Base-by-base conservation (phyloP, 2,113 vertebrate species). In the Bufo bufo region DNA sequence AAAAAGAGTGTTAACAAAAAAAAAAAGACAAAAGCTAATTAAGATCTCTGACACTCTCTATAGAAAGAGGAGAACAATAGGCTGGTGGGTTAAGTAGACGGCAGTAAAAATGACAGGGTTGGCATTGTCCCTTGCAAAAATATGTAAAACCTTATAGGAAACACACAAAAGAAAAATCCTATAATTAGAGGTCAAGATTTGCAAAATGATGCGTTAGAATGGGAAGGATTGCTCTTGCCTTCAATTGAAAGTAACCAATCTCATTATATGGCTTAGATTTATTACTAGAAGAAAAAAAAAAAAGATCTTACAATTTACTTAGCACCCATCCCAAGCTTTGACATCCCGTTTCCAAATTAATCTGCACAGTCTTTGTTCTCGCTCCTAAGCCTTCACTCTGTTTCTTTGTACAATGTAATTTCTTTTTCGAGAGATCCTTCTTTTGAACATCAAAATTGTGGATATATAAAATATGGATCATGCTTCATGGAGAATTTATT, bases 381-480 rank as follows among this genome's bases (percentile, higher is more conserved):
- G 3, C 72, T 52, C 19, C 66, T 50, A 59, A 84, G 71, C 71
- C 77, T 88, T 83, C 71, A 83, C 72, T 75, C 69, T 43, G 23
- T 33, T 77, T 77, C 87, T 78, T 84, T 84, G 86, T 89, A 78
- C 61, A 56, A 78, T 83, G 75, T 69, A 66, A 83, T 78, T 65
- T 84, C 69, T 88, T 78, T 86, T 84, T 69, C 17, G 49, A 84
- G 54, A 84, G 72, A 52, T 66, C 58, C 56, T 77, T 77, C 79
- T 84, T 88, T 77, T 88, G 58, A 89, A 89, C 87, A 78, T 89
- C 82, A 89, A 84, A 89, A 84, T 89, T 43, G 87, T 84, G 61
- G 87, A 54, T 89, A 84, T 78, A 89, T 84, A 89, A 89, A 89
- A 84, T 84, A 89, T 89, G 81, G 69, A 89, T 84, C 69, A 89